A percentile compares a stretch with the other conserved stretches of the same genome.
These are phyloP conservation scores for Tiaroga cobitis DNA, from an alignment of 2,797 vertebrate genomes.

Conservation along the genomic window DNA sequence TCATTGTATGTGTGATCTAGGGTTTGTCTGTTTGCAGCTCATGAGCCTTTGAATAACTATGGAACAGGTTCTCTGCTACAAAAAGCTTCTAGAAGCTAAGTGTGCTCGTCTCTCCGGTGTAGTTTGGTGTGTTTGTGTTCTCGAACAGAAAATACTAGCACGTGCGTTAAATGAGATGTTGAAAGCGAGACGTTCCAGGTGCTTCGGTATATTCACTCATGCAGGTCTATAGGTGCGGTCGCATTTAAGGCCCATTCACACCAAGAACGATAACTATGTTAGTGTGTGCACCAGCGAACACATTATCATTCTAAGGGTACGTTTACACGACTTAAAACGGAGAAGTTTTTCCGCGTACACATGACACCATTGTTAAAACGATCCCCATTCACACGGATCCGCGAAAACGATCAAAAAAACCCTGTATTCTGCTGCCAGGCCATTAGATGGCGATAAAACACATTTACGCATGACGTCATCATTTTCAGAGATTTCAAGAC, in stretches of 20 bases:
- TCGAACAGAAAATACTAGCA: slow-evolving; percentile 37
- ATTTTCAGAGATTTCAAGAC: too few species aligned
- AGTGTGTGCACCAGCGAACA: background rate
- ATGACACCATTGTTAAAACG: too few species aligned
- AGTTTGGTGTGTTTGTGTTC: slow-evolving; percentile 56
- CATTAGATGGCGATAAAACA: too few species aligned
- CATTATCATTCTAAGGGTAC: background rate
- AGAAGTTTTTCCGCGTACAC: too few species aligned
- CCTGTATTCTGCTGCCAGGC: too few species aligned
- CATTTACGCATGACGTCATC: too few species aligned
- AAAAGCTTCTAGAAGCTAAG: slow-evolving; percentile 19
- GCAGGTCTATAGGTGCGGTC: background rate
- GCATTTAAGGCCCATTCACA: background rate
- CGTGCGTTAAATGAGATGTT: slow-evolving; percentile 40
- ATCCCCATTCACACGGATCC: too few species aligned
- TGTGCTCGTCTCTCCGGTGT: slow-evolving; percentile 56
- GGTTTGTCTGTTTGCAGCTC: slow-evolving; percentile 39
- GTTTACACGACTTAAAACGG: too few species aligned
- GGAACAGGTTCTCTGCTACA: slow-evolving; percentile 38
- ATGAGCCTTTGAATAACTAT: slow-evolving; percentile 48
- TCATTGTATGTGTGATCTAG: slow-evolving; percentile 52
- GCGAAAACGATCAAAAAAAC: too few species aligned
- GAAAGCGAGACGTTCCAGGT: slow-evolving; percentile 4
- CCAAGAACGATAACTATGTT: background rate
- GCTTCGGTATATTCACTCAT: background rate